Evolutionary conservation across 2,888 invertebrate genomes (phyloP).

Genomic region (Dascillus cervinus): DNA sequence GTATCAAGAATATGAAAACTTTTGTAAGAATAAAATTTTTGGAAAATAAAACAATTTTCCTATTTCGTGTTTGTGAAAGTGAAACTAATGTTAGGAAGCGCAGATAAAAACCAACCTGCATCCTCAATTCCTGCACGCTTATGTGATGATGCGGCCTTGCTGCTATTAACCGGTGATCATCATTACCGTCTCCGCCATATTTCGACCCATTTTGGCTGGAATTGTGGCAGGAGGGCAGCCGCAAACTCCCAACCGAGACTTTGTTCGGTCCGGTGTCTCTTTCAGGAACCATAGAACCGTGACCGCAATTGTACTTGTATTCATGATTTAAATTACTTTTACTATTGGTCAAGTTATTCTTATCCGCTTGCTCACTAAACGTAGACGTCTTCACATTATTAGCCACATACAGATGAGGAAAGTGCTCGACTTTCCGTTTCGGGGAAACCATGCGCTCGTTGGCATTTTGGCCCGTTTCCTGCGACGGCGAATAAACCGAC

Average conservation of each 20-base stretch:
- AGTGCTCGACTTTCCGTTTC: slow-evolving; percentile 37
- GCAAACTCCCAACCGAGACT: slow-evolving; percentile 36
- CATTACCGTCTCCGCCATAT: slow-evolving; percentile 23
- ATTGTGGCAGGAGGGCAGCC: slow-evolving; percentile 26
- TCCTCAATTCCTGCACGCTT: slow-evolving; percentile 53
- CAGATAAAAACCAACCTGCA: slow-evolving; percentile 52
- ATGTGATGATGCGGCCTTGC: slow-evolving; percentile 54
- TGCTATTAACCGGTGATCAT: slow-evolving; percentile 30
- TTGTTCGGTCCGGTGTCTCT: slow-evolving; percentile 46
- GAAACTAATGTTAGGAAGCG: too few relatives aligned
- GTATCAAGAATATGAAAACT: too few relatives aligned
- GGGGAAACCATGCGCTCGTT: slow-evolving; percentile 39
- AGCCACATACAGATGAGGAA: slow-evolving; percentile 38
- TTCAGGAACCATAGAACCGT: slow-evolving; percentile 47
- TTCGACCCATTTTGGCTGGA: slow-evolving; percentile 23
- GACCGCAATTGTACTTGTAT: slow-evolving; percentile 29
- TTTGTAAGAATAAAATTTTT: too few relatives aligned
- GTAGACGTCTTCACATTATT: slow-evolving; percentile 40
- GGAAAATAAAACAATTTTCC: too few relatives aligned
- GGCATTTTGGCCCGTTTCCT: slow-evolving; percentile 14
- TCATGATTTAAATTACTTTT: slow-evolving; percentile 30
- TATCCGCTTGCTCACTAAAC: slow-evolving; percentile 36
- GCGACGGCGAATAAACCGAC: slow-evolving; percentile 21
- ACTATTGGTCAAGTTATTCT: slow-evolving; percentile 25
- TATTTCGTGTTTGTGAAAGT: too few relatives aligned